Percentiles rank a stretch among this genome's conserved stretches.
Evolutionary conservation across 1,140 invertebrate species (phyloP).

Genomic region (Theocolax elegans): DNA sequence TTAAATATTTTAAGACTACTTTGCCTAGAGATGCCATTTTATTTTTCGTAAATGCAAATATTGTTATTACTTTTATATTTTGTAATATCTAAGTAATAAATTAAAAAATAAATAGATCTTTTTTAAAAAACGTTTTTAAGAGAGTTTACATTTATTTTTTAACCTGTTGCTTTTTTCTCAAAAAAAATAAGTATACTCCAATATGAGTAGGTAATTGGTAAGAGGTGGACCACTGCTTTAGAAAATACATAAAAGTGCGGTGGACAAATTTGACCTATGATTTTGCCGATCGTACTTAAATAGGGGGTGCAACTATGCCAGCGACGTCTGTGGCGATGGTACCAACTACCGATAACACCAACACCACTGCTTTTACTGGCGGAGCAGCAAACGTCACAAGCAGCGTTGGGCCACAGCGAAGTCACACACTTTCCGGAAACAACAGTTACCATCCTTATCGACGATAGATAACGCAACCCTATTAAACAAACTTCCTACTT

Average conservation of each 20-base stretch:
- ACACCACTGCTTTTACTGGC: slow-evolving; percentile 51
- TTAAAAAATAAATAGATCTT: too few relatives aligned
- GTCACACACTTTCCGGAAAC: slow-evolving; percentile 49
- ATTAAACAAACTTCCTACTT: too few relatives aligned
- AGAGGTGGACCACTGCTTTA: slow-evolving; percentile 58
- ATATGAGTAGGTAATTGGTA: slow-evolving; percentile 3
- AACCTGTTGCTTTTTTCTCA: too few relatives aligned
- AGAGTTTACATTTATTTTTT: too few relatives aligned
- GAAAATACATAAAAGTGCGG: background rate
- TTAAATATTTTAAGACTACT: too few relatives aligned
- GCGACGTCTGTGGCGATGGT: background rate
- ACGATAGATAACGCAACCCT: too few relatives aligned
- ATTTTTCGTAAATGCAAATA: too few relatives aligned
- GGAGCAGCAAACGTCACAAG: slow-evolving; percentile 47
- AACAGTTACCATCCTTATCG: slow-evolving; percentile 65
- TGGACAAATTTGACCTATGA: background rate
- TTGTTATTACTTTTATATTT: too few relatives aligned
- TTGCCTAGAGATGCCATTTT: too few relatives aligned
- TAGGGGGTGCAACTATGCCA: slow-evolving; percentile 30
- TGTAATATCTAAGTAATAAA: too few relatives aligned
- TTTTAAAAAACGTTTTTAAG: too few relatives aligned
- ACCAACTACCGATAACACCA: slow-evolving; percentile 29
- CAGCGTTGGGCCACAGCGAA: slow-evolving; percentile 54
- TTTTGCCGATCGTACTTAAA: slow-evolving; percentile 25
- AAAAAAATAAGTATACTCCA: too few relatives aligned